phyloP scores from a whole-genome alignment of 1,140 invertebrate genomes.

The Brachionus asplanchnoidis region DNA sequence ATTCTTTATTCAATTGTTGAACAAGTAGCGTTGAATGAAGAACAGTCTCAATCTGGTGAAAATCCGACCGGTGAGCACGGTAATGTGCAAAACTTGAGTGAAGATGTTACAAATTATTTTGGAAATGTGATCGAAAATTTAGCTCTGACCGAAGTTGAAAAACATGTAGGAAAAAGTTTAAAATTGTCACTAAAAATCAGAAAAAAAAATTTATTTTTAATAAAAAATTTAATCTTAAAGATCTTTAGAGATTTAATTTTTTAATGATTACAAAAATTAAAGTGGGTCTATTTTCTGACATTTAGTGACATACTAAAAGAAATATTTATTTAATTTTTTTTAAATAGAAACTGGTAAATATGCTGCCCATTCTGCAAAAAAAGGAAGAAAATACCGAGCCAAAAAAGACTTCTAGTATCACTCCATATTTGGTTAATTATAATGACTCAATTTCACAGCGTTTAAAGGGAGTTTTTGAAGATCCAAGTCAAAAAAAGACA shows the following conservation, averaged over 20 bases:
- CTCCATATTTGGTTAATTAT: constrained; percentile 49
- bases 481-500: constrained; percentile 46
- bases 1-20: constrained; percentile 56
- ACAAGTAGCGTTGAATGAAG: constrained; percentile 48
- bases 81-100: constrained; percentile 46
- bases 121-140: constrained; percentile 51
- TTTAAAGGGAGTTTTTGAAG: constrained; percentile 47
- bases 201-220: too few species aligned
- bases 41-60: constrained; percentile 25
- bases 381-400: background rate
- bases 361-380: background rate
- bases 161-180: constrained; percentile 45
- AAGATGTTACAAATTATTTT: constrained; percentile 49
- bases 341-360: background rate
- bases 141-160: constrained; percentile 51
- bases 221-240: too few species aligned
- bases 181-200: too few species aligned
- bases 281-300: too few species aligned
- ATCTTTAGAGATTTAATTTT: too few species aligned
- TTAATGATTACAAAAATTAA: too few species aligned
- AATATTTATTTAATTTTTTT: background rate
- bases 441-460: constrained; percentile 50
- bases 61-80: constrained; percentile 49
- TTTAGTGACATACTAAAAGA: too few species aligned
- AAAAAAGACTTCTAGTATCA: background rate